These are phyloP conservation scores for Troides oblongomaculatus DNA, from an alignment of 2,888 invertebrate species.

Conservation along the genomic window DNA sequence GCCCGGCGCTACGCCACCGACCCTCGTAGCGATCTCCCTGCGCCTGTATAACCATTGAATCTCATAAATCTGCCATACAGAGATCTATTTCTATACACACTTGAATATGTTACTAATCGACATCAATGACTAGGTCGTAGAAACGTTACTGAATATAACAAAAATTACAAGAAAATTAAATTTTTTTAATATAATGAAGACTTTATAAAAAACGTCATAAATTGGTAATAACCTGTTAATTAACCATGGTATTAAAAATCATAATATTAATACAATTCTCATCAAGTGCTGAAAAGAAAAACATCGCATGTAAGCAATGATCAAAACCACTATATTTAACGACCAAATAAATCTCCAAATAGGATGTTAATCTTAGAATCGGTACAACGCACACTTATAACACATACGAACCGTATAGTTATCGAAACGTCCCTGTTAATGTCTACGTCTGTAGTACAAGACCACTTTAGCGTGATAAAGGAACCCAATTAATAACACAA, in stretches of 20 bases:
- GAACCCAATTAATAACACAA: conserved; percentile 52
- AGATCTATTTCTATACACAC: conserved; percentile 64
- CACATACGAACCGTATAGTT: neutral
- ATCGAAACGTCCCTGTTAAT: neutral
- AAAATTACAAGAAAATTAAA: neutral
- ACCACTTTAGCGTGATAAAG: conserved; percentile 39
- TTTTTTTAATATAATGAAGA: neutral
- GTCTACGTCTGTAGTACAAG: neutral
- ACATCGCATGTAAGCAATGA: conserved; percentile 46
- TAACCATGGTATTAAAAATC: neutral
- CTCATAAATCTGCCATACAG: conserved; percentile 76
- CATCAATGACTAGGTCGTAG: conserved; percentile 37
- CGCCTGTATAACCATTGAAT: conserved; percentile 59
- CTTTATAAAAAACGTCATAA: too few species aligned
- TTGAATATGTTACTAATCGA: conserved; percentile 46
- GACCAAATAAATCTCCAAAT: conserved; percentile 73
- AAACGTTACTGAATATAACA: neutral
- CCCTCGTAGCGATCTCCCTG: conserved; percentile 57
- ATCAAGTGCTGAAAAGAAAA: neutral
- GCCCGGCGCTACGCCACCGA: conserved; percentile 55
- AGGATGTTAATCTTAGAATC: conserved; percentile 55
- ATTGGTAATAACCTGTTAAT: too few species aligned
- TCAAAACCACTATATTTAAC: conserved; percentile 77
- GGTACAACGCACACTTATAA: conserved; percentile 21
- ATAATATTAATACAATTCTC: neutral